phyloP scores from a whole-genome alignment of 2,113 vertebrate species.

The Trachemys scripta region DNA sequence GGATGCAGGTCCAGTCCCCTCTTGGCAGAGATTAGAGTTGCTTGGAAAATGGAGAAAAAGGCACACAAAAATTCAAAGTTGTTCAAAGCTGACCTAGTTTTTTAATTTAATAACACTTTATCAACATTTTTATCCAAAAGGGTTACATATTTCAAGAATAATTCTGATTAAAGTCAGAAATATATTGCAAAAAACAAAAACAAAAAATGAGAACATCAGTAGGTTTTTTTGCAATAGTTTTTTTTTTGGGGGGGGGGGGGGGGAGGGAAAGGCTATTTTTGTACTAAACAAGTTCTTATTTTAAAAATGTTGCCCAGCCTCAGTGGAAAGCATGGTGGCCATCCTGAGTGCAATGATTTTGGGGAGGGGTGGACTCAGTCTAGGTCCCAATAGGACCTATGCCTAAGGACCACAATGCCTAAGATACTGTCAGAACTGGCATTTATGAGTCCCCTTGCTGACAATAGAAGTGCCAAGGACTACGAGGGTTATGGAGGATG shows the following conservation, averaged over 20 bases:
- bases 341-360: neutral
- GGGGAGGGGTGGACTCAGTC: neutral
- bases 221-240: neutral
- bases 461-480: neutral
- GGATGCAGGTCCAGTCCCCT: neutral
- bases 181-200: neutral
- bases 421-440: neutral
- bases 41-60: neutral
- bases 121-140: neutral
- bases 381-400: neutral
- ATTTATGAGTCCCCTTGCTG: neutral
- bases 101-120: neutral
- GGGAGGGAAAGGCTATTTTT: neutral
- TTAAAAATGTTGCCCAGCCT: neutral
- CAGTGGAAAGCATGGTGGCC: neutral
- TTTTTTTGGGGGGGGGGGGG: neutral
- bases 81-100: neutral
- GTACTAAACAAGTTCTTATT: neutral
- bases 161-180: neutral
- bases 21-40: neutral
- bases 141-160: neutral
- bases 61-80: neutral
- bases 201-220: neutral
- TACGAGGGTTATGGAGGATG: neutral
- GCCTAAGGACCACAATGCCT: neutral